Base-by-base conservation (phyloP, 2,797 vertebrate genomes). In the Girardinus metallicus region DNA sequence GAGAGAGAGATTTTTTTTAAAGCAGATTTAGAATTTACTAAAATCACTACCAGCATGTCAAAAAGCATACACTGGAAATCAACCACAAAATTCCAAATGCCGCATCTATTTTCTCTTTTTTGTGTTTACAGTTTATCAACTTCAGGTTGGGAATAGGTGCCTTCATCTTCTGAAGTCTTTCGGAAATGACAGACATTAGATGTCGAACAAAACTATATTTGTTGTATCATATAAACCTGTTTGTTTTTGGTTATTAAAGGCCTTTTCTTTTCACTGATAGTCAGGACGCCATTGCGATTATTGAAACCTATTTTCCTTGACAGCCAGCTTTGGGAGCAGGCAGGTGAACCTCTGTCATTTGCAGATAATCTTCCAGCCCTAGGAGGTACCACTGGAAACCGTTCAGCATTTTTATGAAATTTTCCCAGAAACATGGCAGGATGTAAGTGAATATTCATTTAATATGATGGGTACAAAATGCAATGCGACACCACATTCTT, bases 241-340 rank as follows among this genome's bases (percentile, higher is more conserved):
- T 81, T 87, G 89, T 89, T 87, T 90, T 78, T 62, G 83, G 89
- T 90, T 89, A 91, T 92, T 79, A 85, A 78, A 78, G 81, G 77
- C 79, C 12, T 73, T 86, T 90, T 68, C 64, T 39, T 89, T 92
- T 77, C 88, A 81, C 87, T 77, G 84, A 84, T 85, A 86, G 89
- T 88, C 90, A 91, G 75, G 41, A 78, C 83, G 71, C 78, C 83
- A 78, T 84, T 86, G 90, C 91, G 89, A 88, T 92, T 93, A 93
- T 93, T 92, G 89, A 79, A 92, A 85, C 86, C 86, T 74, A 91
- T 93, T 94, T 94, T 90, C 78, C 76, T 85, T 92, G 90, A 92
- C 89, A 86, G 89, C 85, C 78, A 82, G 87, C 87, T 82, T 76
- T 90, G 87, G 83, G 85, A 83, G 85, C 82, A 74, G 77, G 87